Base-by-base conservation (phyloP, 1,140 invertebrate genomes). In the Macrotrachela quadricornifera region DNA sequence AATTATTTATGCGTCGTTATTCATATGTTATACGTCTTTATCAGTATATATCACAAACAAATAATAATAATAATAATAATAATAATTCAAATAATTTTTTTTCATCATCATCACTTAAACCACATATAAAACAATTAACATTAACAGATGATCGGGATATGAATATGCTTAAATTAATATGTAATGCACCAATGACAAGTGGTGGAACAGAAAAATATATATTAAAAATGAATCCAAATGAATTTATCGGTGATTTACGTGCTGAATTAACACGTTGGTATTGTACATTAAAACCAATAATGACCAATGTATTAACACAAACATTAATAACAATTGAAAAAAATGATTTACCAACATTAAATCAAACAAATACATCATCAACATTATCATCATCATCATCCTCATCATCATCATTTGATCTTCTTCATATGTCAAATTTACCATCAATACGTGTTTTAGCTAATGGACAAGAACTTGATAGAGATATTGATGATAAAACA, bases 201-300 rank as follows among this genome's bases (percentile, higher is more conserved):
- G 21, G 21, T 30, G 21, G 74, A 81, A 51, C 85, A 83, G 21
- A 30, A 30, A 71, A 64, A 64, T 61, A 44, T 12, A 62, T 62
- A 51, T 44, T 71, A 10, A 66, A 69, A 40, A 64, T 92, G 64
- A 73, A 80, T 18, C 78, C 77, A 41, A 78, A 79, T 14, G 85
- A 91, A 67, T 78, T 83, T 58, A 79, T 91, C 8, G 85, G 83
- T 0, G 85, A 91, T 67, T 69, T 91, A 15, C 73, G 86, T 54
- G 86, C 87, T 0, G 86, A 91, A 74, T 82, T 90, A 14, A 81
- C 82, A n/a, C 79, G 83, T 50, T 90, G 85, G 84, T 85, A 82
- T 80, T 80, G 83, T 60, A 64, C 64, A n/a, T 55, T 71, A 77
- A 56, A 62, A 62, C 55, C 62, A 64, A 42, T 64, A 66, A 50